Base-by-base conservation (phyloP, 2,888 invertebrate genomes). In the Pachymerium ferrugineum region DNA sequence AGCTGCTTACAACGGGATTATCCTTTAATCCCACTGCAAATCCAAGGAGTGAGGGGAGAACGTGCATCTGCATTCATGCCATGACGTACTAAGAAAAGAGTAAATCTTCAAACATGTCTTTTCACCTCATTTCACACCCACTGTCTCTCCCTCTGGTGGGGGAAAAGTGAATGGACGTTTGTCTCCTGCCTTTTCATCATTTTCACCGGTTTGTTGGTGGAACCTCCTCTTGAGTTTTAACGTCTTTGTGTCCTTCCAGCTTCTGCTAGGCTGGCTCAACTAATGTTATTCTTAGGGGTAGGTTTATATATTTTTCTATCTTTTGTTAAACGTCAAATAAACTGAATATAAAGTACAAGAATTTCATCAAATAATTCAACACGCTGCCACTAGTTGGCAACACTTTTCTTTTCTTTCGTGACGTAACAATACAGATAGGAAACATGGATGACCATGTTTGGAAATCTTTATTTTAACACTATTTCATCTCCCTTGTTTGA, bases 1-100 rank as follows among this genome's bases (percentile, higher is more conserved):
- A 54, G 54, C 54, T 25, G 54, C 54, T 54, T 54, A 54, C 54
- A 54, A 22, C n/a, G 25, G 54, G 54, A 54, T 54, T 54, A 54
- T 54, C 54, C 54, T 14, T 25, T 54, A 54, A 54, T 54, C 54
- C 54, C 54, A 54, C 12, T 4, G 54, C 54, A 54, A 54, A 54
- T 54, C 54, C 54, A 25, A 6, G 25, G n/a, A n/a, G 8, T 12
- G 54, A 54, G n/a, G 25, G 25, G 54, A 25, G n/a, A 54, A 54
- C 54, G 25, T 47, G 54, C 54, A 54, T 54, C 54, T 54, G 54
- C 54, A 54, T 54, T 54, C 54, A 54, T 2, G 10, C 54, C 54
- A 14, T 25, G 54, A 25, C 47, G 22, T 16, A 22, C 47, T 14
- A 54, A 54, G 54, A 54, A 54, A n/a, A 54, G 54, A 54, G 54